Conservation (phyloP, 1,140 invertebrate species). For the Aphidius gifuensis region DNA sequence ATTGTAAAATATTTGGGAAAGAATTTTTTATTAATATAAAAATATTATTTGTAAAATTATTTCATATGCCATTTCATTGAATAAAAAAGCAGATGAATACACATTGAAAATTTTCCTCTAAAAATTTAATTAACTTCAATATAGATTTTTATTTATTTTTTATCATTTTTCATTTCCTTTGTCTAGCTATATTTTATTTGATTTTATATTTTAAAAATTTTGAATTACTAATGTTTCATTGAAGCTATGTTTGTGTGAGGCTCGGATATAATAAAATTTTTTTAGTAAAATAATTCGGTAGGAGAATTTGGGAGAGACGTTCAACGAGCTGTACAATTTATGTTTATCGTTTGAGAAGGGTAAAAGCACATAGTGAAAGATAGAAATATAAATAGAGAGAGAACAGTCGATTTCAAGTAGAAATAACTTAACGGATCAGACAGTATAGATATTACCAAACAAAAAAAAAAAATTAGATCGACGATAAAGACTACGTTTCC, state of each 20-base stretch:
- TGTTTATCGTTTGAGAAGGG: conserved; percentile 24
- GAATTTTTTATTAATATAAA: neutral
- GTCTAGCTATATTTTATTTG: neutral
- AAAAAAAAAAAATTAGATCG: conserved; percentile 14
- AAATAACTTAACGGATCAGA: conserved; percentile 30
- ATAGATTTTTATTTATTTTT: neutral
- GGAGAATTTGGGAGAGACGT: conserved; percentile 20
- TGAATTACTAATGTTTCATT: neutral
- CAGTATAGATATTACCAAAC: conserved; percentile 27
- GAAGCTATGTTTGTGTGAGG: neutral
- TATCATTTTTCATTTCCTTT: neutral
- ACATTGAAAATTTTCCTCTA: conserved; percentile 15
- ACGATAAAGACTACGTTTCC: conserved; percentile 2
- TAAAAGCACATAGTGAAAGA: too few species aligned
- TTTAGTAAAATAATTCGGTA: neutral
- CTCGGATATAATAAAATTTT: neutral
- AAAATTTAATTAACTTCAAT: neutral
- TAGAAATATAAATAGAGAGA: too few species aligned
- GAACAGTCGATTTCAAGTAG: conserved; percentile 21
- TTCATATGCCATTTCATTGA: neutral
- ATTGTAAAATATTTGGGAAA: neutral
- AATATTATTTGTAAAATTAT: neutral
- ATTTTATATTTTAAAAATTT: conserved; percentile 1
- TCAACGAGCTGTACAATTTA: conserved; percentile 18
- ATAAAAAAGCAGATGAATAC: conserved; percentile 26